Evolutionary conservation across 2,797 vertebrate genomes (phyloP), one percentile per base, ranked within the genome.

Genomic region (Sebastes glaucus): DNA sequence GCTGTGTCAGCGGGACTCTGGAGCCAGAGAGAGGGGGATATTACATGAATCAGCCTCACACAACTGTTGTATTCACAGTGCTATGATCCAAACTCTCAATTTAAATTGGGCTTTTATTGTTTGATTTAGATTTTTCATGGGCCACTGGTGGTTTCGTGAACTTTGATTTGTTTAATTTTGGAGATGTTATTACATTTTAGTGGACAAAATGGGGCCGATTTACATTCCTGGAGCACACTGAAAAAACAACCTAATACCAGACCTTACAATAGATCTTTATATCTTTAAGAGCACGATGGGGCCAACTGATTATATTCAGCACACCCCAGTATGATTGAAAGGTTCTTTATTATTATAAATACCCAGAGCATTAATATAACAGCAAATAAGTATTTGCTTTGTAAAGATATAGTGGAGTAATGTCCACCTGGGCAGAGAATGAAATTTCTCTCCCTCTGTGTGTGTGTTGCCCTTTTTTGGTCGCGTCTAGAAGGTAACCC

Each of bases 1-100:
- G 94, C 92, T 93, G 90, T 94, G 93, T 94, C 94, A 95, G 94
- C 92, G 64, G 93, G 93, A 90, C 78, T 88, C 89, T 64, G 84
- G 73, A 82, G 71, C 85, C 74, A 23, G 63, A 77, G 79, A 69
- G 60, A 74, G 84, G 55, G 73, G 89, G 71, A 70, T 84, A 90
- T 90, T 89, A 88, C 86, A 89, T 85, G 89, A 93, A 92, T 91
- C 90, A 88, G 88, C 82, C 78, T 74, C 88, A 71, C 77, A 82
- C 82, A 85, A 90, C 81, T 79, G 84, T 85, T 83, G 73, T 85
- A 66, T 78, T 88, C 30, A 67, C 62, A 59, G 78, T 71, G 61
- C 86, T 83, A 28, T 81, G 86, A 85, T 88, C 81, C 73, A 83
- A 86, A 77, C 28, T 61, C 69, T 7, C 59, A 63, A 78, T 72